Evolutionary conservation across 2,888 invertebrate genomes (phyloP).

Genomic region (Noctuana brunneofusca): DNA sequence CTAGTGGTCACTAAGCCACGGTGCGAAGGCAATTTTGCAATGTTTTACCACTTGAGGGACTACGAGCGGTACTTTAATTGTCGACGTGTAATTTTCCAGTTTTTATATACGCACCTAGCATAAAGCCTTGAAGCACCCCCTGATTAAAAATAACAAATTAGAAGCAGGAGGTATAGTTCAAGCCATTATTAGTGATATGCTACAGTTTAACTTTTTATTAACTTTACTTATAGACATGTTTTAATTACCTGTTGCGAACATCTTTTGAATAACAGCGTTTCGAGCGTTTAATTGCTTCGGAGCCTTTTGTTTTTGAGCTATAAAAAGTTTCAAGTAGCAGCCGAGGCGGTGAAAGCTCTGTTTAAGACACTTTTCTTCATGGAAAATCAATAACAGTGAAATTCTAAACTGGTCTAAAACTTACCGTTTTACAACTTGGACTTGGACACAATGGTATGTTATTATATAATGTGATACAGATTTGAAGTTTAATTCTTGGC

Average conservation of each 20-base stretch:
- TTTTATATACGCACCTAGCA: no score
- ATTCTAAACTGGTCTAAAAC: constrained; percentile 13
- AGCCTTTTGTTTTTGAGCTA: constrained; percentile 23
- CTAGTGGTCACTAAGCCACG: no score
- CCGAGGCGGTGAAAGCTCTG: constrained; percentile 16
- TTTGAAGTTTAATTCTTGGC: background rate
- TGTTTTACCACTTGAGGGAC: no score
- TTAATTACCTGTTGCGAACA: constrained; percentile 19
- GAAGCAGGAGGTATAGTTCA: no score
- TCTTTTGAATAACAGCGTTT: constrained; percentile 18
- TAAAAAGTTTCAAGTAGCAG: constrained; percentile 24
- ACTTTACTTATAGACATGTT: background rate
- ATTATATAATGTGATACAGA: background rate
- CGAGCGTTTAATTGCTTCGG: constrained; percentile 25
- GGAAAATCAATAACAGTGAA: constrained; percentile 29
- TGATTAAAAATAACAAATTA: no score
- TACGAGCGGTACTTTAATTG: no score
- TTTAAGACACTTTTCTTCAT: constrained; percentile 22
- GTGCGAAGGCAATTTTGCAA: no score
- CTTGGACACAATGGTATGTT: background rate
- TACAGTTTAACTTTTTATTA: background rate
- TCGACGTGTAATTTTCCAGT: no score
- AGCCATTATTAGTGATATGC: no score
- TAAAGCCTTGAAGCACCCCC: no score
- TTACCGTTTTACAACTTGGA: background rate